Base-by-base conservation (phyloP, 2,888 invertebrate genomes). In the Dendrolimus houi region DNA sequence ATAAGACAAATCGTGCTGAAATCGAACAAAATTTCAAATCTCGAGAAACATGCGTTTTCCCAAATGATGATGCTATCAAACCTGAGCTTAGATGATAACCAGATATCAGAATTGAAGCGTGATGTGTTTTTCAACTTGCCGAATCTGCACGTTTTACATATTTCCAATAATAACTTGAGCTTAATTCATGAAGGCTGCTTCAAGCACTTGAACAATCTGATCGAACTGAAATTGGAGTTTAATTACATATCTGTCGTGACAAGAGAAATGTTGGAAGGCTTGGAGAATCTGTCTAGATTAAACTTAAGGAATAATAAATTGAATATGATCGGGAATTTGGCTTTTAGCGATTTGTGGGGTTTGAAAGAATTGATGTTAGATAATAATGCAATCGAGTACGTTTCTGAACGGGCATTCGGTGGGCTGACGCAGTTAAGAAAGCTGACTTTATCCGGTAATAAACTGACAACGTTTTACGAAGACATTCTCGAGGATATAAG, bases 151-250 rank as follows among this genome's bases (percentile, higher is more conserved):
- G 92, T 94, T 56, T 91, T 99, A 59, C 94, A 94, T 71, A 88
- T 98, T 60, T 96, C 97, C 67, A 95, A 95, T 72, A 99, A 99
- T 82, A 95, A 95, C 71, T 91, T 99, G 58, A 95, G 95, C 69
- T 92, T 94, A 54, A 91, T 98, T 56, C 98, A 98, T 70, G 96
- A 97, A 67, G 95, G 95, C 62, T 95, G 98, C 56, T 97, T 96
- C 76, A 92, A 92, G 64, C 93, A 95, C 63, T 85, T 96, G 70
- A 92, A 92, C 29, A 94, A 95, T 69, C 89, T 98, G 60, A 92
- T 95, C 60, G 95, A 95, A 70, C 87, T 98, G 59, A 96, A 96
- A 76, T 85, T 98, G 69, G 95, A 95, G 70, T 91, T 91, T 67
- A 96, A 95, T 84, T 94, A 93, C 74, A 93, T 97, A 71, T 93